Evolutionary conservation across 1,140 invertebrate genomes (phyloP), one percentile per base, ranked within the genome.

Genomic region (Drosophila arizonae): DNA sequence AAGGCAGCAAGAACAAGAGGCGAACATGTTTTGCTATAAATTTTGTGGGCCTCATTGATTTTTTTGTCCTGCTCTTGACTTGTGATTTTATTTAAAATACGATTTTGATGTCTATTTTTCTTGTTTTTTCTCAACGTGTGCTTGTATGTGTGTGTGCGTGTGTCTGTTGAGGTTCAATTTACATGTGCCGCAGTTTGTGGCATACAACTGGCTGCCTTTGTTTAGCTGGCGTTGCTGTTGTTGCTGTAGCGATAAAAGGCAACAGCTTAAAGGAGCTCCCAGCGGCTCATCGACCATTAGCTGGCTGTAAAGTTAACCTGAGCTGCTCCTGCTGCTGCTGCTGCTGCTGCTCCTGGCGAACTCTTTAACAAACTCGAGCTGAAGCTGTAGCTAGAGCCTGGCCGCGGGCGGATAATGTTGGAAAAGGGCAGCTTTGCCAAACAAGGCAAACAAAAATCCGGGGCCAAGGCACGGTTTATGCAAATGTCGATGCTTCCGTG

Each of bases 21-120:
- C 45, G 62, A 57, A 63, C 77, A 56, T 62, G 63, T 63, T 67
- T 43, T 72, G 71, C 72, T 51, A 82, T 82, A 84, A 82, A 82
- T 84, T 82, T 39, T 76, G 56, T 68, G 48, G 66, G 79, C 55
- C 67, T 72, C 79, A 79, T 82, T 82, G 80, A 76, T 78, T 81
- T 81, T 81, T 64, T 68, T 55, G 28, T 39, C 50, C 54, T 33
- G 55, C 56, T 66, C 72, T 68, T 55, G 75, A 76, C 70, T 82
- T 72, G 58, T 79, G 76, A 81, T 81, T 81, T 79, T 69, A 66
- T 79, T 81, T 79, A 79, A 72, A 79, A 72, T 36, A 33, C 60
- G 55, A 67, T 58, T 79, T 65, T 65, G 33, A 64, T 72, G 64
- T 76, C 72, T 73, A 72, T 79, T 79, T 74, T 63, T 48, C 36